These are phyloP conservation scores for Phalera bucephala DNA, from an alignment of 2,888 invertebrate genomes.

Conservation along the genomic window DNA sequence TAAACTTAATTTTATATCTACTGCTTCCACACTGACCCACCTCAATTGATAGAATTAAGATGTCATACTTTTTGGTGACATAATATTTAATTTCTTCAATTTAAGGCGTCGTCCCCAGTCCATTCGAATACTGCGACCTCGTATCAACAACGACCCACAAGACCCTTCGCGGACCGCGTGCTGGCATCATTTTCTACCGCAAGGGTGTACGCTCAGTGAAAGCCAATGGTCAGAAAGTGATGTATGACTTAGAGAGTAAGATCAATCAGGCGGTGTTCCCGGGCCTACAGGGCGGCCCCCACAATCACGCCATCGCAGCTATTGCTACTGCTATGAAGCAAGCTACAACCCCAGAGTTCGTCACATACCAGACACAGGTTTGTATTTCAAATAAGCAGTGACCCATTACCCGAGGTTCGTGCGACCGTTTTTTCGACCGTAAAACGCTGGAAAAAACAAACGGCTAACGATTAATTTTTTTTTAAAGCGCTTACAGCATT, in stretches of 20 bases:
- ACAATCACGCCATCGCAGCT: constrained; percentile 97
- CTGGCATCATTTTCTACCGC: constrained; percentile 96
- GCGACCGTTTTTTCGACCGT: too few relatives aligned
- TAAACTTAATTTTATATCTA: too few relatives aligned
- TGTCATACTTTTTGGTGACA: too few relatives aligned
- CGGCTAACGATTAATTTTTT: too few relatives aligned
- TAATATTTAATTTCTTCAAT: constrained; percentile 9
- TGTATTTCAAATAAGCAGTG: too few relatives aligned
- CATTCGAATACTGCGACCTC: constrained; percentile 95
- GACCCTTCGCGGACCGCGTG: constrained; percentile 93
- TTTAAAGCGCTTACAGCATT: too few relatives aligned
- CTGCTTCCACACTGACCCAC: too few relatives aligned
- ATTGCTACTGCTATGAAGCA: constrained; percentile 98
- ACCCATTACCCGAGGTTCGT: too few relatives aligned
- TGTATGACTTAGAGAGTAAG: constrained; percentile 94
- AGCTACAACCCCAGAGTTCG: constrained; percentile 91
- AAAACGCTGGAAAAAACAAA: too few relatives aligned
- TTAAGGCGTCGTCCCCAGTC: constrained; percentile 90
- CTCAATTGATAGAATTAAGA: too few relatives aligned
- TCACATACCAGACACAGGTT: constrained; percentile 92
- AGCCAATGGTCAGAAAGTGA: constrained; percentile 90
- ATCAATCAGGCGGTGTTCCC: constrained; percentile 97
- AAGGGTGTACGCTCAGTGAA: constrained; percentile 92
- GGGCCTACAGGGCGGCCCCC: constrained; percentile 98
- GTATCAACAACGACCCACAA: constrained; percentile 98